Conservation (phyloP, 2,113 vertebrate genomes). For the Pao palembangensis region DNA sequence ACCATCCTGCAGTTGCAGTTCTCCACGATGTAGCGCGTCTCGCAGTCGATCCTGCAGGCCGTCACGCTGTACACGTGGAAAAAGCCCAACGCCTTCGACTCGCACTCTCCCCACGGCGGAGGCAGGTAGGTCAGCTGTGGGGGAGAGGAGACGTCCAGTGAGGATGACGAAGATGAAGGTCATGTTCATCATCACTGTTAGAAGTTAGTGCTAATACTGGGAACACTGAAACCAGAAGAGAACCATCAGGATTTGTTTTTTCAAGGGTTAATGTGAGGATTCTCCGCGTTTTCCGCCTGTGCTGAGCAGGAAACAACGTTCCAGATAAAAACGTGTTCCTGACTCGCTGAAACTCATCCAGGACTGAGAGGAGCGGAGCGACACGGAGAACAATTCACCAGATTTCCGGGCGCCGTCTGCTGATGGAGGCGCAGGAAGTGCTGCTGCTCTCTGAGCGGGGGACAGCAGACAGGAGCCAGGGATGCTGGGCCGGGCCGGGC, state of each 20-base stretch:
- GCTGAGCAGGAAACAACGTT: no score
- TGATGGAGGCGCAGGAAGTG: conserved; percentile 20
- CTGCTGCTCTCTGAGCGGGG: not conserved
- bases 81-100: conserved; percentile 88
- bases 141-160: conserved; percentile 39
- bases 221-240: no score
- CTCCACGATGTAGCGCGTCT: conserved; percentile 97
- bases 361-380: conserved; percentile 5
- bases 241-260: no score
- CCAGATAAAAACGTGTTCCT: not conserved
- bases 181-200: no score
- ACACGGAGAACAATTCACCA: conserved; percentile 46
- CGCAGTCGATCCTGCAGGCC: conserved; percentile 96
- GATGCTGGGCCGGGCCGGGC: conserved; percentile 36
- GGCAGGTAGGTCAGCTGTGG: conserved; percentile 92
- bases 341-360: conserved; percentile 27
- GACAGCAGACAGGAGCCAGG: conserved; percentile 22
- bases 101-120: conserved; percentile 95
- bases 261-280: no score
- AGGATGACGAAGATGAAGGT: no score
- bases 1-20: conserved; percentile 99
- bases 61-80: conserved; percentile 96
- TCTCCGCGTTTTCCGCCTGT: not conserved
- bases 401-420: conserved; percentile 29
- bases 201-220: no score